Evolutionary conservation across 2,797 vertebrate genomes (phyloP).

Genomic region (Ammospiza maritima): DNA sequence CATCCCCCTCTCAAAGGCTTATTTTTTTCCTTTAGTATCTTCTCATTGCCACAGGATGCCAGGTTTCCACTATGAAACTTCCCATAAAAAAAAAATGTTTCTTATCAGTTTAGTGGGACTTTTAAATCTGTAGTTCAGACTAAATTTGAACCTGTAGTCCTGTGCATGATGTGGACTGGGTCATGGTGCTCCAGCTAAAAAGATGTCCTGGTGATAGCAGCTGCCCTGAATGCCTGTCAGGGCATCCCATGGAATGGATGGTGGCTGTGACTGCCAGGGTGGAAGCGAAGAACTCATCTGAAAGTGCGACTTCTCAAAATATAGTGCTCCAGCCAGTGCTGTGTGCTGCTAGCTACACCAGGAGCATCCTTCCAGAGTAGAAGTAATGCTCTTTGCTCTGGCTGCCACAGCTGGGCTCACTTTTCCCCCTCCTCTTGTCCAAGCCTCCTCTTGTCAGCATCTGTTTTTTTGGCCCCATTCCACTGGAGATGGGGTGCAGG

Average conservation of each 20-base stretch:
- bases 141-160: neutral
- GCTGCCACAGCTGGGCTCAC: neutral
- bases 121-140: neutral
- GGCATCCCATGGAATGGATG: rapidly evolving
- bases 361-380: neutral
- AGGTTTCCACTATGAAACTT: neutral
- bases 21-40: neutral
- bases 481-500: neutral
- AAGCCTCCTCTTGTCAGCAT: neutral
- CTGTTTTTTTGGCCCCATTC: neutral
- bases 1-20: neutral
- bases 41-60: neutral
- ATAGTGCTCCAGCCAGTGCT: neutral
- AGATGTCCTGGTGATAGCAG: rapidly evolving
- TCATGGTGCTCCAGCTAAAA: neutral
- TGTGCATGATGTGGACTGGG: neutral
- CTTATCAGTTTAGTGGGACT: neutral
- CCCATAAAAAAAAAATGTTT: neutral
- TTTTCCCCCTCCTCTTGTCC: neutral
- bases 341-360: rapidly evolving
- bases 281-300: neutral
- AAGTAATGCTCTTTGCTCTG: neutral
- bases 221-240: neutral
- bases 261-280: neutral
- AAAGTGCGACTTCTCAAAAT: neutral